phyloP scores from a whole-genome alignment of 2,888 invertebrate genomes.

The Lepetodrilus schrolli region DNA sequence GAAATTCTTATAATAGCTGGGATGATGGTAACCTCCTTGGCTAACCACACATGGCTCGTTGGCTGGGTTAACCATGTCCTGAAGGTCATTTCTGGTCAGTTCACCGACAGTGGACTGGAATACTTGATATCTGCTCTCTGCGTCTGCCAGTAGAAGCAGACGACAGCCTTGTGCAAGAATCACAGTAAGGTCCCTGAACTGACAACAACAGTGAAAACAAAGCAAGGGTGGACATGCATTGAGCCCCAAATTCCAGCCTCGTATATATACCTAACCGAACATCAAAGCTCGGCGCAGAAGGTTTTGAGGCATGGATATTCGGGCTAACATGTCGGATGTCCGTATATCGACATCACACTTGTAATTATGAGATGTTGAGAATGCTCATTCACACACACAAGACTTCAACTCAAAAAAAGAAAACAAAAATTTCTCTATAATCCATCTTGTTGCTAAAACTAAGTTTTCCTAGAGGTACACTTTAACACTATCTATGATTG shows the following conservation, averaged over 20 bases:
- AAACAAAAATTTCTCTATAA: background rate
- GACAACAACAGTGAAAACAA: slow-evolving; percentile 25
- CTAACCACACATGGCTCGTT: too few relatives aligned
- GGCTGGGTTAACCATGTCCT: too few relatives aligned
- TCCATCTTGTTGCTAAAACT: too few relatives aligned
- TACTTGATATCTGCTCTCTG: too few relatives aligned
- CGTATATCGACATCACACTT: slow-evolving; percentile 18
- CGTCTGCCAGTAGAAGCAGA: slow-evolving; percentile 7
- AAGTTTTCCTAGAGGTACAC: too few relatives aligned
- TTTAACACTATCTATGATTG: too few relatives aligned
- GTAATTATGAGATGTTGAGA: slow-evolving; percentile 13
- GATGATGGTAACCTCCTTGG: background rate
- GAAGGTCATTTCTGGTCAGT: background rate
- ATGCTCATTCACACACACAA: background rate
- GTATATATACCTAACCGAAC: background rate
- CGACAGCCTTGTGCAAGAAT: slow-evolving; percentile 23
- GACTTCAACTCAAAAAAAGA: slow-evolving; percentile 10
- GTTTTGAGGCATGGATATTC: background rate
- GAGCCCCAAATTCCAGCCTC: slow-evolving; percentile 9
- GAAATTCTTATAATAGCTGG: slow-evolving; percentile 2
- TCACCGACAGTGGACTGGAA: background rate
- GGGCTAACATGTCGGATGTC: slow-evolving; percentile 1
- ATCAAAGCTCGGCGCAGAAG: background rate
- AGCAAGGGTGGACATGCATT: slow-evolving; percentile 10
- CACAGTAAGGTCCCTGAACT: slow-evolving; percentile 25